phyloP scores from a whole-genome alignment of 2,113 vertebrate genomes.

The human (Homo sapiens) region GRCh38 chr5:6115501-6116000 shows the following conservation, averaged over 20 bases:
- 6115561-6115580: neutral
- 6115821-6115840: neutral
- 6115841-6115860: accelerated
- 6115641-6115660: accelerated
- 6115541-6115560: accelerated
- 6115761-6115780: neutral
- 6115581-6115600: neutral
- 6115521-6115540: neutral
- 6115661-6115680: neutral
- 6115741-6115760: neutral
- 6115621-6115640: too few relatives aligned
- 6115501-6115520: too few relatives aligned
- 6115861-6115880: too few relatives aligned
- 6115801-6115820: accelerated
- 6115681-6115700: neutral
- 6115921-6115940: accelerated
- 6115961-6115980: neutral
- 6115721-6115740: neutral
- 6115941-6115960: neutral
- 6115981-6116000: neutral
- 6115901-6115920: accelerated
- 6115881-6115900: accelerated
- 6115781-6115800: neutral
- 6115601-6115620: accelerated
- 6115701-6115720: neutral